Base-by-base conservation (phyloP, 1,140 invertebrate genomes). In the Tetramorium parvispinum region DNA sequence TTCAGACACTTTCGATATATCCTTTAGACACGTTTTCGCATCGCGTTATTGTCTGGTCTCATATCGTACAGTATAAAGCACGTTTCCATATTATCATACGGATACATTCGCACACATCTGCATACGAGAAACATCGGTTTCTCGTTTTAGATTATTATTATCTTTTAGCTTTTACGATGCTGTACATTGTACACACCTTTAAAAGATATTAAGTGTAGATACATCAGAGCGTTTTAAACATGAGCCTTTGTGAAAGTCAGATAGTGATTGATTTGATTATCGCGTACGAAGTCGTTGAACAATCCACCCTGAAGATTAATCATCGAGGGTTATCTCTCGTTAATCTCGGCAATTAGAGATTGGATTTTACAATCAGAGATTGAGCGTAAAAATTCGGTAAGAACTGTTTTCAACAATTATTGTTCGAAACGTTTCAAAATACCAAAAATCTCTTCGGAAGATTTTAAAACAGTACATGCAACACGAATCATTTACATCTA, bases 231-330 rank as follows among this genome's bases (percentile, higher is more conserved):
- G 40, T 77, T 77, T 5, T 46, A 61, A 61, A 77, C 46, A 43
- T 4, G n/a, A 7, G 37, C 0, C 21, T 76, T 76, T 76, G 7
- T 59, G 21, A 76, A 63, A 77, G 16, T 61, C 40, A 5, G 10
- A 49, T 24, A 49, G 21, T 51, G 24, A 76, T 76, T 59, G 55
- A 77, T 77, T 76, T 40, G 32, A 46, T 55, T 63, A 55, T 43
- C 57, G 24, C 11, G 11, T 32, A 24, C 2, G 11, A 4, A 76
- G 2, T 49, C 24, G 24, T 76, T 18, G 43, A 43, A 59, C 43
- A 63, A 0, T 77, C 16, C 21, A 53, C 11, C 8, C 2, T 53
- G 59, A 49, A n/a, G 43, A 78, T 65, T 49, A 65, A 78, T 61
- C 8, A 63, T 78, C 21, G 10, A 49, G 6, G 6, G 8, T 40